phyloP scores from a whole-genome alignment of 1,140 invertebrate species.

The Dufourea novaeangliae region DNA sequence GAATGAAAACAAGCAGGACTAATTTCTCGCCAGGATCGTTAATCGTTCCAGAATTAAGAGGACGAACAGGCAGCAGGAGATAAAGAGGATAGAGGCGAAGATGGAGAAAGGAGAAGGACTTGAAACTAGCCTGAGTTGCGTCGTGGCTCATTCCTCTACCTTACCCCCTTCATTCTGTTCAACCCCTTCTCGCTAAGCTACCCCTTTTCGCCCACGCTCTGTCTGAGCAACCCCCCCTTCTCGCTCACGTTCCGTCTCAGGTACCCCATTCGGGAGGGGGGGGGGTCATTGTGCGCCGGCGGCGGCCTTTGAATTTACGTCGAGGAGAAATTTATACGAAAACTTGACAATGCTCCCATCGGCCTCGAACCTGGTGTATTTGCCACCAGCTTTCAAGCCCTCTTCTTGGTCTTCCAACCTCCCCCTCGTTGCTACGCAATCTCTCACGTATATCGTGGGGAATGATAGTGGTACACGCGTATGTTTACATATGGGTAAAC shows the following conservation, averaged over 20 bases:
- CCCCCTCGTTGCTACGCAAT: too few species aligned
- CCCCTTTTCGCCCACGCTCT: conserved; percentile 16
- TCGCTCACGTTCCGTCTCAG: conserved; percentile 37
- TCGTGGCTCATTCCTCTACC: background rate
- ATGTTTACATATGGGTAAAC: too few species aligned
- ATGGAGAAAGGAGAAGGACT: background rate
- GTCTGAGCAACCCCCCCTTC: conserved; percentile 42
- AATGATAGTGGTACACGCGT: background rate
- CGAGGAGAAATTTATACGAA: conserved; percentile 73
- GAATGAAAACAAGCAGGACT: conserved; percentile 56
- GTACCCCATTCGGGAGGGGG: conserved; percentile 31
- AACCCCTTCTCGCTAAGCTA: conserved; percentile 34
- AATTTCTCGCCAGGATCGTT: conserved; percentile 64
- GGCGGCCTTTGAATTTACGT: conserved; percentile 67
- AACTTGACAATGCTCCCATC: conserved; percentile 67
- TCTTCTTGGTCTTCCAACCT: background rate
- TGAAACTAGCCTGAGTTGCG: background rate
- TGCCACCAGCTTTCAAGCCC: background rate
- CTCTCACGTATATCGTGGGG: background rate
- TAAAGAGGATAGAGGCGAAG: conserved; percentile 35
- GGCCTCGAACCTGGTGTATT: conserved; percentile 23
- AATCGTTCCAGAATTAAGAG: conserved; percentile 57
- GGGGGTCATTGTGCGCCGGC: conserved; percentile 49
- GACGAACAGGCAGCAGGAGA: conserved; percentile 40
- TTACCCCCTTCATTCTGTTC: conserved; percentile 1